Percentiles rank a stretch among this genome's conserved stretches.
Evolutionary conservation across 2,888 invertebrate species (phyloP).

Genomic region (Apamea crenata): DNA sequence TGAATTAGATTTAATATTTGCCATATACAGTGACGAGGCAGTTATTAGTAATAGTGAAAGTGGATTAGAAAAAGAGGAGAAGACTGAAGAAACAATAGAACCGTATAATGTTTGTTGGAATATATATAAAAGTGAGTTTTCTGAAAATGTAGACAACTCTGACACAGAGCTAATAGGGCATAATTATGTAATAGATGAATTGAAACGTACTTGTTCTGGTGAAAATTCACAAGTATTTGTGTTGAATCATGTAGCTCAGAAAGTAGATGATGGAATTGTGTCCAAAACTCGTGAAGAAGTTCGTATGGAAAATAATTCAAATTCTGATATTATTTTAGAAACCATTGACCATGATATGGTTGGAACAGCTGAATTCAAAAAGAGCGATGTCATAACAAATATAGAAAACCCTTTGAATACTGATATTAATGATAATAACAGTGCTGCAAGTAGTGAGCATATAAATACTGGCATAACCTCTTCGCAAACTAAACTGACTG

Average conservation of each 20-base stretch:
- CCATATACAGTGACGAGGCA: constrained; percentile 76
- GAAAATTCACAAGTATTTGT: constrained; percentile 12
- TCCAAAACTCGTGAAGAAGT: constrained; percentile 14
- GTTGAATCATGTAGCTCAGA: constrained; percentile 11
- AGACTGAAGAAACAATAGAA: constrained; percentile 51
- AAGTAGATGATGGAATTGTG: constrained; percentile 20
- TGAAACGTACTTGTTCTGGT: constrained; percentile 5
- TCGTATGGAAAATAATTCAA: constrained; percentile 39
- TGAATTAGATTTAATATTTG: constrained; percentile 73
- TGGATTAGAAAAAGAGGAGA: constrained; percentile 44
- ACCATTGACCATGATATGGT: constrained; percentile 39
- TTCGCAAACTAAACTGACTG: constrained; percentile 22
- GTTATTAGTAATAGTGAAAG: constrained; percentile 44
- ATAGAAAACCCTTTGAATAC: constrained; percentile 19
- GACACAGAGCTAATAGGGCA: constrained; percentile 13
- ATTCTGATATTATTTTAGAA: constrained; percentile 49
- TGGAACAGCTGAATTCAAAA: constrained; percentile 41
- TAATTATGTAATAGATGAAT: constrained; percentile 16
- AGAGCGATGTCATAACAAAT: constrained; percentile 10
- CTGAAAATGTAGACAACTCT: constrained; percentile 21
- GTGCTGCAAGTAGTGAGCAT: constrained; percentile 22
- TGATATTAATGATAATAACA: constrained; percentile 28
- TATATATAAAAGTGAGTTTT: constrained; percentile 46
- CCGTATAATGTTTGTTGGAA: constrained; percentile 64
- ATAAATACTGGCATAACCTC: constrained; percentile 8